Evolutionary conservation across 2,113 vertebrate species (phyloP).

Genomic region (Tragelaphus imberbis): DNA sequence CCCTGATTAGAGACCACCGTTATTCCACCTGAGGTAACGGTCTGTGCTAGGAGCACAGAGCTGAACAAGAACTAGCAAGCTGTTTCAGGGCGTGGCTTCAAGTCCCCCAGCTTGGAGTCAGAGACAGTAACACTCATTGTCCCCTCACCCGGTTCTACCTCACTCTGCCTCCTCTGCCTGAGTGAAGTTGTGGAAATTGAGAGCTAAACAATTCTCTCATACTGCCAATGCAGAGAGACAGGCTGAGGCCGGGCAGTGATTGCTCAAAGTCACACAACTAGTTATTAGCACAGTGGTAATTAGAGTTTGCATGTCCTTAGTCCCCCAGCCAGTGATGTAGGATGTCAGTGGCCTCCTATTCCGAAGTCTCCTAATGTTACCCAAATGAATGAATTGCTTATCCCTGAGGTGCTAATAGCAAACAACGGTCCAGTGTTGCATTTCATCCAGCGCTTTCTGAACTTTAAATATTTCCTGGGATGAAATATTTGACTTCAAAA

Average conservation of each 20-base stretch:
- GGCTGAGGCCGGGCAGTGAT: neutral
- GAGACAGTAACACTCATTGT: neutral
- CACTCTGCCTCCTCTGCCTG: neutral
- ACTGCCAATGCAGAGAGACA: neutral
- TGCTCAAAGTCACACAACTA: neutral
- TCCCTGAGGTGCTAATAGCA: neutral
- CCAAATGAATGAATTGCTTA: slow-evolving; percentile 20
- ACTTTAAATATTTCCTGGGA: neutral
- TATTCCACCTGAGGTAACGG: neutral
- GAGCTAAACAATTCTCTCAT: neutral
- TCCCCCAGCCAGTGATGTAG: neutral
- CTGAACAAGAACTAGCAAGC: neutral
- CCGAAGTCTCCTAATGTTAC: neutral
- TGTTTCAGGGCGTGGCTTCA: neutral
- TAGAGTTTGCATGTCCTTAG: neutral
- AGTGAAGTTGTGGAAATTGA: neutral
- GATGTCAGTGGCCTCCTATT: neutral
- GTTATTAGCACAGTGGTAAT: neutral
- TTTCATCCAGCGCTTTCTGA: neutral
- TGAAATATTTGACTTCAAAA: slow-evolving; percentile 14
- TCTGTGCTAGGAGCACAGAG: neutral
- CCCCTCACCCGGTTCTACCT: neutral
- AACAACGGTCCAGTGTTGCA: neutral
- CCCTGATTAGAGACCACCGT: neutral
- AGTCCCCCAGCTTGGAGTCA: neutral